phyloP scores from a whole-genome alignment of 2,113 vertebrate genomes.

The Todiramphus chloris region DNA sequence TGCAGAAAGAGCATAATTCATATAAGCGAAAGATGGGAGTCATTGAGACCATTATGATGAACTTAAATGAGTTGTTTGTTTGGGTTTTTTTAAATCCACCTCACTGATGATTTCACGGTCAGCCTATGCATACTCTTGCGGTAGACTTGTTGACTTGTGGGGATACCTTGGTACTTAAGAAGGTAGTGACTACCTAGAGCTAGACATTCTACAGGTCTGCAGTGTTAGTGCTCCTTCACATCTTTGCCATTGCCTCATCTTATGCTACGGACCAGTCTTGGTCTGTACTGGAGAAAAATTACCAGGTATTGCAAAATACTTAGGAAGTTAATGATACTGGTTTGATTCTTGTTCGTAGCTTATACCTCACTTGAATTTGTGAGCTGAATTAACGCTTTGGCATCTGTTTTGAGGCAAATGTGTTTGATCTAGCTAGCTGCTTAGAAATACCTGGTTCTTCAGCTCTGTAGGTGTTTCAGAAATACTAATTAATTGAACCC shows the following conservation, averaged over 20 bases:
- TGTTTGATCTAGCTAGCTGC: not conserved
- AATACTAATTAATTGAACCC: not conserved
- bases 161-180: constrained; percentile 51
- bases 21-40: not conserved
- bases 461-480: not conserved
- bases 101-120: constrained; percentile 32
- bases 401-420: not conserved
- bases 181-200: not conserved
- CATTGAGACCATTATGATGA: constrained; percentile 26
- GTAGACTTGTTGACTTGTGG: not conserved
- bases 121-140: constrained; percentile 7
- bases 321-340: not conserved
- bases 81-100: too few relatives aligned
- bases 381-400: not conserved
- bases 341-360: not conserved
- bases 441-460: not conserved
- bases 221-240: not conserved
- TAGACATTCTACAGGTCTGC: not conserved
- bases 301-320: not conserved
- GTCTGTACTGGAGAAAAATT: constrained; percentile 31
- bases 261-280: not conserved
- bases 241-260: constrained; percentile 7
- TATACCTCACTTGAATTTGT: constrained; percentile 1
- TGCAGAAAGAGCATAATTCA: not conserved
- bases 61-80: not conserved